Evolutionary conservation across 1,140 invertebrate species (phyloP), one percentile per base, ranked within the genome.

Genomic region (Drosophila tropicalis): DNA sequence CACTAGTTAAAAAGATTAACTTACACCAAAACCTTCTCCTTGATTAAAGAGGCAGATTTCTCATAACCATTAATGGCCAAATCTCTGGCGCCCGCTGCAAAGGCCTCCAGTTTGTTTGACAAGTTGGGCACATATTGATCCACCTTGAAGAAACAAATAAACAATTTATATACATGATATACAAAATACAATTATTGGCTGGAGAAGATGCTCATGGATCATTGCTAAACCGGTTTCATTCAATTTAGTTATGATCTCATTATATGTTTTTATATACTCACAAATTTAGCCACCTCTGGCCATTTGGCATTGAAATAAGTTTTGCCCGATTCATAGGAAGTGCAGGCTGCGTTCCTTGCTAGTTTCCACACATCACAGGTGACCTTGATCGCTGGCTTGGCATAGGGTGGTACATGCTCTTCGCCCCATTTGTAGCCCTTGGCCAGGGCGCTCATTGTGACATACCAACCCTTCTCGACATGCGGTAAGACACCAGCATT

Each of bases 21-120:
- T 96, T 94, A 96, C 96, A 96, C 93, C 93, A 96, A 95, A 56
- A 96, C 94, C 92, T 96, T 95, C 39, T 94, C 95, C 90, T 94
- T 94, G 76, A 96, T 92, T 93, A 96, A 94, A 51, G 93, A 92
- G 10, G 90, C 75, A 5, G 92, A 91, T 32, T 93, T 76, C 44
- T 92, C 86, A 69, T 93, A 94, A 72, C 93, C 93, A 22, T 94
- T 92, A 22, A 72, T 81, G 0, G 92, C 90, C 67, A 93, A 92
- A 91, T 91, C 79, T 80, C 92, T 92, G 0, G 92, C 92, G 47
- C 90, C 90, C 29, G 80, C 75, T 1, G 92, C 78, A 62, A 93
- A 93, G n/a, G 92, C 91, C 64, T 93, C 92, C 19, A 95, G 92
- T 75, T 94, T 94, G 7, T 94, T 93, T 36, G 96, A 87, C 25